Base-by-base conservation (phyloP, 2,888 invertebrate species). In the Agrochola macilenta region DNA sequence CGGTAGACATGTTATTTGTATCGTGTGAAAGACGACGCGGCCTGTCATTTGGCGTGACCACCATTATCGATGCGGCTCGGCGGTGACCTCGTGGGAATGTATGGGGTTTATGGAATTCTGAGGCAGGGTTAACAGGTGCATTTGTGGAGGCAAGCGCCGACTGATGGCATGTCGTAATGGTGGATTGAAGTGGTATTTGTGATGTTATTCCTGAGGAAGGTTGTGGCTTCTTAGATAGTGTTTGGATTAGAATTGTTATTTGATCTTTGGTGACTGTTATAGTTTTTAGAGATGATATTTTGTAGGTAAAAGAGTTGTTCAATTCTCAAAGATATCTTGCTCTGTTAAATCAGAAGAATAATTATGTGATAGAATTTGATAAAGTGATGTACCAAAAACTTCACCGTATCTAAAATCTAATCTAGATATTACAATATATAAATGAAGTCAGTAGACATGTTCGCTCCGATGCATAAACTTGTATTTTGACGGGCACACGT, bases 31-130 rank as follows among this genome's bases (percentile, higher is more conserved):
- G 82, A 68, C 88, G 87, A 84, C 78, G 84, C 89, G 90, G 88
- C 87, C 92, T 93, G 93, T 93, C 93, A 93, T 93, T 93, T 93
- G 91, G 86, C 79, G 78, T 89, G 88, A 86, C 92, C 92, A 92
- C 89, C 90, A 91, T 92, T 92, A 93, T 90, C 87, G 90, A 84
- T 85, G 76, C 81, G 74, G 74, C 83, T 74, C 82, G 91, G 85
- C 87, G 87, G 85, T 89, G 91, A 90, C 88, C 87, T 89, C 92
- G 93, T 93, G 93, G 93, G 93, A 93, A 93, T 86, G 84, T 83
- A 80, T 86, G 83, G 76, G 83, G 75, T 71, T 89, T 83, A 74
- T 84, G 82, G 87, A 79, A 82, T 82, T 87, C 80, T 79, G 75
- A 84, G 76, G 84, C 83, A 87, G 89, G 90, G 90, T 91, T 90